Percentiles rank a stretch among this genome's conserved stretches.
These are phyloP conservation scores for Microcebus jonahi DNA, from an alignment of 2,113 vertebrate genomes.

Conservation along the genomic window DNA sequence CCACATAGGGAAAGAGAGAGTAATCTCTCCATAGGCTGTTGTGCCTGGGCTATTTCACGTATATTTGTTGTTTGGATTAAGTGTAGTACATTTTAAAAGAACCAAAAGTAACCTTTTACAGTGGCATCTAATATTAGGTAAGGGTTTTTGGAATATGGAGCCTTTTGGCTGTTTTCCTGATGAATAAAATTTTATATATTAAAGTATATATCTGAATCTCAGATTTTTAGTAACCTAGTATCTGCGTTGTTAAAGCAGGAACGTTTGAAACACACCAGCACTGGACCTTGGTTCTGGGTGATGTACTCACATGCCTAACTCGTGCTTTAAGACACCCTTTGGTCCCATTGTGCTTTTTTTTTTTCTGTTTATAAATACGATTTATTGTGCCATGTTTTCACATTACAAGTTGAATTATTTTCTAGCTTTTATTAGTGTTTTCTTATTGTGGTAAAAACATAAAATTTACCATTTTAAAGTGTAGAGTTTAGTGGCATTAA, in stretches of 20 bases:
- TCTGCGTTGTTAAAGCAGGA: slow-evolving; percentile 62
- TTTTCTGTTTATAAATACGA: neutral
- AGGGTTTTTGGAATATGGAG: neutral
- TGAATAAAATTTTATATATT: neutral
- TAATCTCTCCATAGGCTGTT: neutral
- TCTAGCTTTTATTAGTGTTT: neutral
- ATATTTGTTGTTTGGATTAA: slow-evolving; percentile 1
- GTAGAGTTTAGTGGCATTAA: neutral
- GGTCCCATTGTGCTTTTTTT: slow-evolving; percentile 15
- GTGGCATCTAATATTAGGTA: neutral
- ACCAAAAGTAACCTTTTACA: neutral
- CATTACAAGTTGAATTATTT: neutral
- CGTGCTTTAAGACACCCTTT: slow-evolving; percentile 67
- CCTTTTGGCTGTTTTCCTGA: neutral
- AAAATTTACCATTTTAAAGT: neutral
- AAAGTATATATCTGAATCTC: neutral
- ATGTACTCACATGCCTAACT: slow-evolving; percentile 25
- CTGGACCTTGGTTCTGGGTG: slow-evolving; percentile 46
- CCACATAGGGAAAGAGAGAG: neutral
- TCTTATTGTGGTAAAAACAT: neutral
- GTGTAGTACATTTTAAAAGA: neutral
- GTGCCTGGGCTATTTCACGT: neutral
- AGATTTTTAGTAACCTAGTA: slow-evolving; percentile 7
- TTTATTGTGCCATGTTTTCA: neutral
- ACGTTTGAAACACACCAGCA: neutral